Evolutionary conservation across 2,113 vertebrate species (phyloP).

Genomic region (Hypocryptadius cinnamomeus): DNA sequence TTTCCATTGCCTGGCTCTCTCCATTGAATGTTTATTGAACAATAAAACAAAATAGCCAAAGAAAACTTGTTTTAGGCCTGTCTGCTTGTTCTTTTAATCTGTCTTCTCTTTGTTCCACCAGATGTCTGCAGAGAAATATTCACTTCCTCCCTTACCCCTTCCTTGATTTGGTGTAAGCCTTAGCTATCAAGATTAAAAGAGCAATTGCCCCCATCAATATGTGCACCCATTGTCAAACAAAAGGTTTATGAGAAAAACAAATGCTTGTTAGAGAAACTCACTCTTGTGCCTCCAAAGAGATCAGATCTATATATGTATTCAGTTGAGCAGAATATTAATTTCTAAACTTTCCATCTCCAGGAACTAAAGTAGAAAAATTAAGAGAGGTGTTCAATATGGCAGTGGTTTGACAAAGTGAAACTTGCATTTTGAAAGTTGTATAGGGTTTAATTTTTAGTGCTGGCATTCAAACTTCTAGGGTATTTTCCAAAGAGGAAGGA

Average conservation of each 20-base stretch:
- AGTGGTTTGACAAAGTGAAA: background rate
- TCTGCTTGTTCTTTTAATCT: background rate
- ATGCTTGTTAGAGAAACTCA: background rate
- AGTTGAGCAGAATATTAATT: background rate
- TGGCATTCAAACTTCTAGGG: background rate
- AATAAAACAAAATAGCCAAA: background rate
- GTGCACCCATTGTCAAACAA: background rate
- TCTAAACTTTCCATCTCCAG: background rate
- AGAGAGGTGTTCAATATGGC: background rate
- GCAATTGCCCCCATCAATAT: background rate
- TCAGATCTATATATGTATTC: background rate
- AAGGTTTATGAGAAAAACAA: background rate
- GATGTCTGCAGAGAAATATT: background rate
- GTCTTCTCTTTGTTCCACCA: background rate
- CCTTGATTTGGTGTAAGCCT: background rate
- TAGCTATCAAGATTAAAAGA: background rate
- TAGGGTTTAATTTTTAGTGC: background rate
- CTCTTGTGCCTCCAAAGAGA: background rate
- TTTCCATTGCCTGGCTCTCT: background rate
- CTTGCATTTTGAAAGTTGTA: background rate
- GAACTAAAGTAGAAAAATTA: background rate
- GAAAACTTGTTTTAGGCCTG: background rate
- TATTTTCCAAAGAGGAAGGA: background rate
- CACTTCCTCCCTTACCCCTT: background rate
- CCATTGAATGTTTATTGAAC: background rate